These are phyloP conservation scores for Allophyes oxyacanthae DNA, from an alignment of 2,888 invertebrate species.

Conservation along the genomic window DNA sequence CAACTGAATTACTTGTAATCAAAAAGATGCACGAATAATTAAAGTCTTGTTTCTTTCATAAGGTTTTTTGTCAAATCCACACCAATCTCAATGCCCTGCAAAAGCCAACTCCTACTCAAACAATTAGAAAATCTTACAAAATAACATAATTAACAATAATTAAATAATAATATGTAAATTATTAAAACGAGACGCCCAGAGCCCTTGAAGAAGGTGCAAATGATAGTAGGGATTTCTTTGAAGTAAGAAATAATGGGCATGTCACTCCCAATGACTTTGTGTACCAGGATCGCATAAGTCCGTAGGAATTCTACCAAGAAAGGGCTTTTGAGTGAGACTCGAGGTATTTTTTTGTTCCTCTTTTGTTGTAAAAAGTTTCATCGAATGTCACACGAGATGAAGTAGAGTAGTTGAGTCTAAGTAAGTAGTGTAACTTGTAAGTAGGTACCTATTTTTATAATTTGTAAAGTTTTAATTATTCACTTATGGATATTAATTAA, in stretches of 20 bases:
- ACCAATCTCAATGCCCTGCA: neutral
- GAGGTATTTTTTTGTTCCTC: neutral
- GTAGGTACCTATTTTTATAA: too few species aligned
- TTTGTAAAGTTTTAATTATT: too few species aligned
- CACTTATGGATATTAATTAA: too few species aligned
- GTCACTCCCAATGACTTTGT: conserved; percentile 90
- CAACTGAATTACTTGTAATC: conserved; percentile 53
- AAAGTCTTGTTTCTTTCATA: too few species aligned
- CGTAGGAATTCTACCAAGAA: conserved; percentile 58
- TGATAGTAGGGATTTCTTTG: conserved; percentile 79
- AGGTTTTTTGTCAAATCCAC: neutral
- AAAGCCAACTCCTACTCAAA: conserved; percentile 9
- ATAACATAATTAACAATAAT: conserved; percentile 72
- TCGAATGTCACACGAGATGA: neutral
- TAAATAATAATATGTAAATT: conserved; percentile 72
- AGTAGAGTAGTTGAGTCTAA: neutral
- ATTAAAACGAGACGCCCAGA: conserved; percentile 50
- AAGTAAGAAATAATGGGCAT: conserved; percentile 88
- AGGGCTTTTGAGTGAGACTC: conserved; percentile 53
- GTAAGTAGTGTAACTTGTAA: too few species aligned
- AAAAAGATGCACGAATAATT: conserved; percentile 8
- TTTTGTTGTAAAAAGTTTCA: neutral
- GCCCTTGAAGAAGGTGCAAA: conserved; percentile 78
- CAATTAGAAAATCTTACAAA: conserved; percentile 11
- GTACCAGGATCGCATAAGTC: conserved; percentile 80